phyloP scores from a whole-genome alignment of 2,113 vertebrate genomes.

The Australoheros scitulus region DNA sequence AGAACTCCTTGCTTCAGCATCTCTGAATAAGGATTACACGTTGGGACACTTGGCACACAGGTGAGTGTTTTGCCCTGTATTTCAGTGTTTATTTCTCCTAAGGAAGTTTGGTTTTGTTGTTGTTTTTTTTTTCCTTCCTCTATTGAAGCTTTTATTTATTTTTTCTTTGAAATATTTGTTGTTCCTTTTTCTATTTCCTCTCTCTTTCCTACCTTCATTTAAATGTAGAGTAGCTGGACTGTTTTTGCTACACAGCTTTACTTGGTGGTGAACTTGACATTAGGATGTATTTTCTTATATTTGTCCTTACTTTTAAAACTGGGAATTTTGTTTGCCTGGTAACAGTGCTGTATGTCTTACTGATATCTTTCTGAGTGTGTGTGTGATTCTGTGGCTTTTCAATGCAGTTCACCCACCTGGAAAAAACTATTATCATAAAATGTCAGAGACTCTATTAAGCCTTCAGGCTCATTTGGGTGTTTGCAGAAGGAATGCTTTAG shows the following conservation, averaged over 20 bases:
- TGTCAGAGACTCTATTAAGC: neutral
- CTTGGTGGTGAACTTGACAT: neutral
- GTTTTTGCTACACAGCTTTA: neutral
- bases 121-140: too few relatives aligned
- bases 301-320: neutral
- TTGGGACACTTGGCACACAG: neutral
- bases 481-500: slow-evolving; percentile 2
- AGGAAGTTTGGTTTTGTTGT: too few relatives aligned
- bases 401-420: neutral
- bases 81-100: neutral
- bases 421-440: slow-evolving; percentile 8
- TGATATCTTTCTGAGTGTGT: neutral
- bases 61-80: neutral
- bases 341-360: neutral
- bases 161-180: neutral
- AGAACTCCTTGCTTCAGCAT: neutral
- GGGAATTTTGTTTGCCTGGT: neutral
- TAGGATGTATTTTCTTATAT: neutral
- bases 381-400: neutral
- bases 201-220: neutral
- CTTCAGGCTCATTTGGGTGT: neutral
- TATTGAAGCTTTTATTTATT: neutral
- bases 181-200: too few relatives aligned
- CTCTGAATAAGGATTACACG: neutral
- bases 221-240: rapidly evolving